phyloP scores from a whole-genome alignment of 2,113 vertebrate genomes.

The Ploceus nigricollis region DNA sequence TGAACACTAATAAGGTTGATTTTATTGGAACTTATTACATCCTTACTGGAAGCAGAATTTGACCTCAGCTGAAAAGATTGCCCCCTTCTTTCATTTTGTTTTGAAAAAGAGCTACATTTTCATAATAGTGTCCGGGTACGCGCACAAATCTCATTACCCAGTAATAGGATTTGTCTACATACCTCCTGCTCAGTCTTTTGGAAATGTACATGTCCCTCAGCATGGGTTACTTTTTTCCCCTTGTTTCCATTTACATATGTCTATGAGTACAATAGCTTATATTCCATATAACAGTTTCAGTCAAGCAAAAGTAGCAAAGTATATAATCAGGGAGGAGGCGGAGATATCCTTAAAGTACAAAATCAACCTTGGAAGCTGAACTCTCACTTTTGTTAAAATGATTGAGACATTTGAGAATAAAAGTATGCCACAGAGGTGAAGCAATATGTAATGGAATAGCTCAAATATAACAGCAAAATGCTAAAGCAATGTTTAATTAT shows the following conservation, averaged over 20 bases:
- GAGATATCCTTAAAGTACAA: not conserved
- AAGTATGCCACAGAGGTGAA: not conserved
- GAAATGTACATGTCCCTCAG: constrained; percentile 65
- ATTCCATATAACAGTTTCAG: constrained; percentile 47
- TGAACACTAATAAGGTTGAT: constrained; percentile 47
- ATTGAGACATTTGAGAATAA: not conserved
- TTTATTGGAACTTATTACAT: constrained; percentile 63
- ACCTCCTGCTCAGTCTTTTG: constrained; percentile 67
- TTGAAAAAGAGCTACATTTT: constrained; percentile 67
- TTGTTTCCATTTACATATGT: constrained; percentile 63
- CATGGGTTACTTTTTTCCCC: constrained; percentile 21
- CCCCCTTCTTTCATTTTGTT: constrained; percentile 52
- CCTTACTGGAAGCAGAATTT: constrained; percentile 64
- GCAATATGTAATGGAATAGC: not conserved
- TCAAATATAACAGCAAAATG: not conserved
- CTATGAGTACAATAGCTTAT: constrained; percentile 53
- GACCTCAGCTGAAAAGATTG: constrained; percentile 55
- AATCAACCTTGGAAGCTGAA: not conserved
- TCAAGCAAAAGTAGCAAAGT: constrained; percentile 16
- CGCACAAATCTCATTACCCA: constrained; percentile 71
- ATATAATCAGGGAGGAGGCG: not conserved
- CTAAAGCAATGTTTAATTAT: not conserved
- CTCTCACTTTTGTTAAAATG: not conserved
- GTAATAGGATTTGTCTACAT: constrained; percentile 77
- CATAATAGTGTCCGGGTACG: constrained; percentile 61